phyloP scores from a whole-genome alignment of 2,113 vertebrate genomes.

The Porphyrio hochstetteri region DNA sequence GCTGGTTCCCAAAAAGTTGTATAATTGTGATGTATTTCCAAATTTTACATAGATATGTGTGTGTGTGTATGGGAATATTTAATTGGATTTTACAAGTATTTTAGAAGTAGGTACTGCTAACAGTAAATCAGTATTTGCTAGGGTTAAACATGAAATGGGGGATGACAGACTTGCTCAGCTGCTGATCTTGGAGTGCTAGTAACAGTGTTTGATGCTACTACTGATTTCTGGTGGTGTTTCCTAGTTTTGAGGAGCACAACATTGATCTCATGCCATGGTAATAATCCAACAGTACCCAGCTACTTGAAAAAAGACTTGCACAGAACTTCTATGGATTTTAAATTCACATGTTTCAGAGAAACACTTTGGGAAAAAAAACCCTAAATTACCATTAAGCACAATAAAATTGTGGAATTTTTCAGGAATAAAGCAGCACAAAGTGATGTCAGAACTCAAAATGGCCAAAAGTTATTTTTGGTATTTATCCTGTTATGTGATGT shows the following conservation, averaged over 20 bases:
- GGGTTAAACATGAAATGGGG: not conserved
- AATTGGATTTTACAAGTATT: not conserved
- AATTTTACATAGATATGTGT: not conserved
- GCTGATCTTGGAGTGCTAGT: not conserved
- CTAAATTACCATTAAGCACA: not conserved
- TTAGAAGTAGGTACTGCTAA: not conserved
- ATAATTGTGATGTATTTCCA: not conserved
- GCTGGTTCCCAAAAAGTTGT: not conserved
- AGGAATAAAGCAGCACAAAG: not conserved
- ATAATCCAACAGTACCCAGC: not conserved
- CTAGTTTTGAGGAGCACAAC: not conserved
- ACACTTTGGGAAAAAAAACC: not conserved
- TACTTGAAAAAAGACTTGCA: not conserved
- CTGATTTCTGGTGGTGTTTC: not conserved
- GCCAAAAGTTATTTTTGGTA: not conserved
- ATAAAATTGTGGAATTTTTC: not conserved
- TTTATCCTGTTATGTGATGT: not conserved
- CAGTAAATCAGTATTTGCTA: too few species aligned
- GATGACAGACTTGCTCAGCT: not conserved
- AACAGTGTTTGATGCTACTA: not conserved
- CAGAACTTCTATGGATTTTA: not conserved
- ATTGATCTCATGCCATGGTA: not conserved
- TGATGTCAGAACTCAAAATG: not conserved
- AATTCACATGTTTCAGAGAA: not conserved
- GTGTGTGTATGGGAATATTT: not conserved